Conservation (phyloP, 2,797 vertebrate genomes). For the Octomys mimax region DNA sequence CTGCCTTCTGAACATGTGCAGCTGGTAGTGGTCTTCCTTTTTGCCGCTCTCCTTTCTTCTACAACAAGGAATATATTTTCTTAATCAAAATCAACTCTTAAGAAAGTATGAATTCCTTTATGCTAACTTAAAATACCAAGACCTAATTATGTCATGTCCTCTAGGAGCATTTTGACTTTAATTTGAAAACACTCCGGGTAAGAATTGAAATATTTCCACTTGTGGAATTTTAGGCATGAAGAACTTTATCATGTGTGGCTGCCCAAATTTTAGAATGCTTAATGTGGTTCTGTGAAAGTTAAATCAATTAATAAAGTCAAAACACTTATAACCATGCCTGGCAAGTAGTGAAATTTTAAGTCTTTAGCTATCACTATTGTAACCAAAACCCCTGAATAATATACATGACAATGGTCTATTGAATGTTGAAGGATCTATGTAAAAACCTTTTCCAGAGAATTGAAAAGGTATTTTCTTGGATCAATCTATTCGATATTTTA, state of each 20-base stretch:
- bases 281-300: not conserved
- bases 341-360: not conserved
- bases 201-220: not conserved
- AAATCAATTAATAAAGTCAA: not conserved
- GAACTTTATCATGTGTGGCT: not conserved
- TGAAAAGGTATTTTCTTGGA: not conserved
- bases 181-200: conserved; percentile 9
- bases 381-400: too few relatives aligned
- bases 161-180: not conserved
- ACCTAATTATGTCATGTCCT: not conserved
- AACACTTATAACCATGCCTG: not conserved
- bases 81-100: not conserved
- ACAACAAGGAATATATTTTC: not conserved
- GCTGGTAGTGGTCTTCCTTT: not conserved
- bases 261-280: not conserved
- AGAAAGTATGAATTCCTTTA: not conserved
- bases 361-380: not conserved
- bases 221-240: not conserved
- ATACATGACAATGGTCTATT: not conserved
- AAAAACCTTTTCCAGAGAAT: not conserved
- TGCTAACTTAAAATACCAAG: not conserved
- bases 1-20: not conserved
- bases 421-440: not conserved
- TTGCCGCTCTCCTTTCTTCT: not conserved
- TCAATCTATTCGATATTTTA: not conserved